Percentiles rank a stretch among this genome's conserved stretches.
phyloP scores from a whole-genome alignment of 2,888 invertebrate genomes.

The Volucella inflata region DNA sequence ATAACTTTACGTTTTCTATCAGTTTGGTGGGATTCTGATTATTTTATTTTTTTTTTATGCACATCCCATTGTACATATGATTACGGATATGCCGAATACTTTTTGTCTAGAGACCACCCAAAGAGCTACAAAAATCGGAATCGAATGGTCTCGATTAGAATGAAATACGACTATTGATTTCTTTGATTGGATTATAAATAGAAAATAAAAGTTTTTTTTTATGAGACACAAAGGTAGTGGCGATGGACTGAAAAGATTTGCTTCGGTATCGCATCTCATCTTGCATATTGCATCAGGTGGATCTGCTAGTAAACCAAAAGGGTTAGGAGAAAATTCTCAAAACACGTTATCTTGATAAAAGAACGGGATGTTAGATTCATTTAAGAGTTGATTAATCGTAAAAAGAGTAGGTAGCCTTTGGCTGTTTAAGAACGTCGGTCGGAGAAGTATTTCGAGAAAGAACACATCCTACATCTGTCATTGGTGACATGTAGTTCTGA shows the following conservation, averaged over 20 bases:
- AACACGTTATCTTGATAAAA: conserved; percentile 68
- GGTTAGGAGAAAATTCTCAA: conserved; percentile 53
- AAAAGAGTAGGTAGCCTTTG: conserved; percentile 41
- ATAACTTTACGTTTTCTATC: conserved; percentile 10
- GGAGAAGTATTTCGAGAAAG: conserved; percentile 57
- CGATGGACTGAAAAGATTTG: conserved; percentile 56
- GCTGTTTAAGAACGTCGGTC: conserved; percentile 70
- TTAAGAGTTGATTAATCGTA: conserved; percentile 38
- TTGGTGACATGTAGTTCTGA: conserved; percentile 6
- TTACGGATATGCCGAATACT: too few species aligned
- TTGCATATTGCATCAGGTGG: conserved; percentile 50
- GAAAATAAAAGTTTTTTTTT: conserved; percentile 69
- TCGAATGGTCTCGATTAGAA: conserved; percentile 52
- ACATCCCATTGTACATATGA: conserved; percentile 1
- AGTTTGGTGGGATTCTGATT: conserved; percentile 42
- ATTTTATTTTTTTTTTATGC: conserved; percentile 29
- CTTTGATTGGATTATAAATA: conserved; percentile 72
- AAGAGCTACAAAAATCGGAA: conserved; percentile 37
- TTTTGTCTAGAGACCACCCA: conserved; percentile 60
- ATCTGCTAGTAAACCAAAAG: conserved; percentile 33
- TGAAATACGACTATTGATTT: conserved; percentile 57
- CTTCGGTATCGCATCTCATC: conserved; percentile 43
- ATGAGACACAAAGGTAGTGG: conserved; percentile 29
- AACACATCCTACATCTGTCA: conserved; percentile 17
- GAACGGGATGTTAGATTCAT: conserved; percentile 8